Percentiles rank a stretch among this genome's conserved stretches.
Evolutionary conservation across 2,888 invertebrate genomes (phyloP).

Genomic region (Plebejus melissa): DNA sequence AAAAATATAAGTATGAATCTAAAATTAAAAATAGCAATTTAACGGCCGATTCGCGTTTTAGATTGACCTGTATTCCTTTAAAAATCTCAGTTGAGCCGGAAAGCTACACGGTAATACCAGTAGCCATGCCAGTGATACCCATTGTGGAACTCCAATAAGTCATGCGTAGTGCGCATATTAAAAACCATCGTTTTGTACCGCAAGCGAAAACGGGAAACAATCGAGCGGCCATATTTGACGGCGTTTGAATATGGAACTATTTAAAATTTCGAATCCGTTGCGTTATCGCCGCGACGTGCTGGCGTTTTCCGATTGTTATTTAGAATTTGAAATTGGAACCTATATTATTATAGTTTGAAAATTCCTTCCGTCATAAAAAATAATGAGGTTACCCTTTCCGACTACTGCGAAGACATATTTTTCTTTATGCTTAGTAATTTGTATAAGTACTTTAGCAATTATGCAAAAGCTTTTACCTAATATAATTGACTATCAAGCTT

Average conservation of each 20-base stretch:
- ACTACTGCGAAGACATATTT: not conserved
- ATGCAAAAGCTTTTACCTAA: not conserved
- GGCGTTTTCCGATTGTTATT: slow-evolving; percentile 72
- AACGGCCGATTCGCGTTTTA: not conserved
- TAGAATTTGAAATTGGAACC: slow-evolving; percentile 45
- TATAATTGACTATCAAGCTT: no score
- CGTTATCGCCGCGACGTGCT: slow-evolving; percentile 74
- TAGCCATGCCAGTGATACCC: slow-evolving; percentile 47
- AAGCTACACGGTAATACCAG: slow-evolving; percentile 50
- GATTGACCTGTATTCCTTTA: slow-evolving; percentile 16
- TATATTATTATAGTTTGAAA: not conserved
- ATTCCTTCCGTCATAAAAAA: not conserved
- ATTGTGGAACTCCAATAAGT: slow-evolving; percentile 74
- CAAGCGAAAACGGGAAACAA: slow-evolving; percentile 77
- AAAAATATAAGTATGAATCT: not conserved
- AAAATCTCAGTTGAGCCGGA: slow-evolving; percentile 30
- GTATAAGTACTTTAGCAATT: not conserved
- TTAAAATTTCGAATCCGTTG: slow-evolving; percentile 79
- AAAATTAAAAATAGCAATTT: slow-evolving; percentile 2
- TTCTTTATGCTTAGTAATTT: not conserved
- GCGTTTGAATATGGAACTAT: slow-evolving; percentile 75
- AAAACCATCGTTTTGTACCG: slow-evolving; percentile 61
- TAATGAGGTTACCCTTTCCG: not conserved
- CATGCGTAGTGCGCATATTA: slow-evolving; percentile 74
- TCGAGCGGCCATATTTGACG: slow-evolving; percentile 71